phyloP scores from a whole-genome alignment of 2,113 vertebrate genomes.

The Elaphurus davidianus region DNA sequence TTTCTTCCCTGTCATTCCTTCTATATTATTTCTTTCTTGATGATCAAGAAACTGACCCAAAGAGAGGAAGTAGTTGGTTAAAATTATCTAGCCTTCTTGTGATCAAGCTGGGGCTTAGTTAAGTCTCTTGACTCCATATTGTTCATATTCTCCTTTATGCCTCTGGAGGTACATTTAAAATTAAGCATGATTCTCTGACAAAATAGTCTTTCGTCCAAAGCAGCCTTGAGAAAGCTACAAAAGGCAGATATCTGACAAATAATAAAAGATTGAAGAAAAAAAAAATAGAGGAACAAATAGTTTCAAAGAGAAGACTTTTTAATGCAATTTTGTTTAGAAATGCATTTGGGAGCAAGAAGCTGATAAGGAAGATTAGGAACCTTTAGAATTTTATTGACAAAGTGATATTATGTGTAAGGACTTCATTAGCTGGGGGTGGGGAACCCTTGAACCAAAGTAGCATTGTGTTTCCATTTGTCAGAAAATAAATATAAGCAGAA shows the following conservation, averaged over 20 bases:
- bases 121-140: neutral
- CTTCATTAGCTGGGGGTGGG: neutral
- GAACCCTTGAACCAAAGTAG: neutral
- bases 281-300: neutral
- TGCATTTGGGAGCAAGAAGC: neutral
- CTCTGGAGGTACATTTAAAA: neutral
- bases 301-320: neutral
- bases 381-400: neutral
- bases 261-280: neutral
- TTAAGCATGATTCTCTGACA: neutral
- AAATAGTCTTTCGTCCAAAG: neutral
- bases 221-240: neutral
- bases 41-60: neutral
- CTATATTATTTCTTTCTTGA: neutral
- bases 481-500: neutral
- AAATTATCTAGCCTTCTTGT: neutral
- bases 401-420: neutral
- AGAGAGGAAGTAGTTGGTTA: neutral
- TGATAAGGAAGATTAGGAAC: neutral
- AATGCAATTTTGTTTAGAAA: neutral
- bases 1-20: neutral
- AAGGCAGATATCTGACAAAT: neutral
- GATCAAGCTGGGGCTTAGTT: neutral
- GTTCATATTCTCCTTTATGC: neutral
- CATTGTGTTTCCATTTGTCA: neutral